Conservation (phyloP, 2,888 invertebrate genomes). For the Athalia rosae region DNA sequence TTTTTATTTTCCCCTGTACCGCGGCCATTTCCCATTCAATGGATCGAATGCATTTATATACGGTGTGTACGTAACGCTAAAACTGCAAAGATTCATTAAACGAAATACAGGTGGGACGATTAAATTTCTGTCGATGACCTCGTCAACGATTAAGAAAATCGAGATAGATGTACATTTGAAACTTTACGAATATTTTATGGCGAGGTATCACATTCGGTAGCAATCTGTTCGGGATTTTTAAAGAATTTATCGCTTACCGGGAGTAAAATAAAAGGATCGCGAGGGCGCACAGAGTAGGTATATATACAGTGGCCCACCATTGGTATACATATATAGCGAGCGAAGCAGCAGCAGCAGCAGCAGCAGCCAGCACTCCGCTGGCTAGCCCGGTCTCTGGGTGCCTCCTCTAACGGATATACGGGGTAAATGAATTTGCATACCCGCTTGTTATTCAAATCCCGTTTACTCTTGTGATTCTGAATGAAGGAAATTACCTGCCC, state of each 20-base stretch:
- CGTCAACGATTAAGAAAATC: neutral
- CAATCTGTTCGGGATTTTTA: constrained; percentile 41
- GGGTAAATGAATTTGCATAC: constrained; percentile 65
- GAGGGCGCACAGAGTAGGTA: constrained; percentile 10
- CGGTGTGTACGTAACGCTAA: too few relatives aligned
- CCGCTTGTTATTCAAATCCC: constrained; percentile 72
- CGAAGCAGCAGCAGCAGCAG: neutral
- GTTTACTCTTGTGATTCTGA: constrained; percentile 66
- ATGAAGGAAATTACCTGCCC: constrained; percentile 61
- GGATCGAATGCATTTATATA: too few relatives aligned
- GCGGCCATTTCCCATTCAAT: too few relatives aligned
- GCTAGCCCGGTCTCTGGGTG: constrained; percentile 31
- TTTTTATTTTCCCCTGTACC: too few relatives aligned
- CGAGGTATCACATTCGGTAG: constrained; percentile 37
- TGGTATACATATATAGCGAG: neutral
- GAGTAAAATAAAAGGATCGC: constrained; percentile 29
- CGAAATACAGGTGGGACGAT: too few relatives aligned
- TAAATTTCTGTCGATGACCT: too few relatives aligned
- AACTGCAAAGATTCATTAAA: too few relatives aligned
- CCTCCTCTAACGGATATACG: constrained; percentile 42
- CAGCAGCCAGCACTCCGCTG: constrained; percentile 33
- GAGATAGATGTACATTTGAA: neutral
- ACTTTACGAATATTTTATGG: neutral
- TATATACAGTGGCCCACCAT: neutral
- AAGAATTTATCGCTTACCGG: constrained; percentile 51